Base-by-base conservation (phyloP, 2,888 invertebrate genomes). In the Sceliomorpha sp. region DNA sequence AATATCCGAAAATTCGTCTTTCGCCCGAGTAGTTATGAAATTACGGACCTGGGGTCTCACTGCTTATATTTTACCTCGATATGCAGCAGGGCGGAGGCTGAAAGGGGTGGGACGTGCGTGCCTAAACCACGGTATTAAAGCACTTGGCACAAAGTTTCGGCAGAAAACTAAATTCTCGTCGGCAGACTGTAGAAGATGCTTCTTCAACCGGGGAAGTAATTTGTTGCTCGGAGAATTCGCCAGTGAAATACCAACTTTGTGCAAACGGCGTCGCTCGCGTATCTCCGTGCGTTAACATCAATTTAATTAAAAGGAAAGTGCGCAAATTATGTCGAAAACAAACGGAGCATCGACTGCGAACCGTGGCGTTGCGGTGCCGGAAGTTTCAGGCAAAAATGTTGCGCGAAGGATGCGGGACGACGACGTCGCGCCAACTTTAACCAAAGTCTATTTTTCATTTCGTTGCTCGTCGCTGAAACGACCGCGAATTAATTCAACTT, bases 71-170 rank as follows among this genome's bases (percentile, higher is more conserved):
- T 53, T 44, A 29, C 47, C 44, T 56, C 29, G 37, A 26, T 48
- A 40, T 31, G 27, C 53, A n/a, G 27, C 53, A n/a, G 40, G 39
- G 59, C 40, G 39, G 6, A 14, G 62, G 32, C 29, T 40, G 56
- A 62, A 58, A 48, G 58, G 12, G 68, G 56, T 44, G 50, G 29
- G 37, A 14, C 17, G 53, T 64, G 56, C 64, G 64, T 68, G 68
- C 64, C 64, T 45, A 60, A 64, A 68, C 8, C 58, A 48, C 34
- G 63, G 51, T 58, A 51, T 55, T 56, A 45, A 56, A 60, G 42
- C 59, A 68, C 68, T 60, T 64, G 51, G 64, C 56, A n/a, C n/a
- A 60, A 68, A 72, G 64, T 68, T 71, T 67, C 63, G 58, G 55
- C 48, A 53, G 56, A n/a, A n/a, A n/a, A 55, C 62, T 45, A 58